Percentiles rank a stretch among this genome's conserved stretches.
Evolutionary conservation across 2,797 vertebrate genomes (phyloP).

Genomic region (Kryptolebias ocellatus): DNA sequence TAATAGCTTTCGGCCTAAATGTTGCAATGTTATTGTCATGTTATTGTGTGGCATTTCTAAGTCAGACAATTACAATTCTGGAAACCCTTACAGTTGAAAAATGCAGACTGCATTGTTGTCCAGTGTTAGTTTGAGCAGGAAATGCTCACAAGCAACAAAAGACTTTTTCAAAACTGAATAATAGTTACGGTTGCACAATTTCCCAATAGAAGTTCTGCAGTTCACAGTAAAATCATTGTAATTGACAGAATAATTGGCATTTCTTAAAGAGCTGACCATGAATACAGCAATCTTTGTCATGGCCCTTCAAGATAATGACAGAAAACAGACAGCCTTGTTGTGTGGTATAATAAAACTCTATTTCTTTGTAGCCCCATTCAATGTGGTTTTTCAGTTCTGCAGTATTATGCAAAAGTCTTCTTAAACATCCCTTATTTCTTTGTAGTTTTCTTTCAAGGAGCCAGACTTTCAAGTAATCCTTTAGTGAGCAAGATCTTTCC

Average conservation of each 20-base stretch:
- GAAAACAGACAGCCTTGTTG: not conserved
- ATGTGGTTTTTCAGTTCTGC: slow-evolving; percentile 20
- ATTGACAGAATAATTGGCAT: slow-evolving; percentile 6
- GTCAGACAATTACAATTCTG: too few species aligned
- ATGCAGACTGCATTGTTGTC: not conserved
- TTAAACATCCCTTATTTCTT: not conserved
- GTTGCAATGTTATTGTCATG: too few species aligned
- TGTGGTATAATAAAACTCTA: not conserved
- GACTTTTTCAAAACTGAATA: too few species aligned
- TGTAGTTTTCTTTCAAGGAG: not conserved
- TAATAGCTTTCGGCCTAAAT: too few species aligned
- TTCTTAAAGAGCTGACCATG: slow-evolving; percentile 6
- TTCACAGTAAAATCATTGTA: not conserved
- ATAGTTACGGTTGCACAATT: too few species aligned
- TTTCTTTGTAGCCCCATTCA: slow-evolving; percentile 13
- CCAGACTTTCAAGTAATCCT: too few species aligned
- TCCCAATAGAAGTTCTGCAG: slow-evolving; percentile 6
- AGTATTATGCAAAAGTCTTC: not conserved
- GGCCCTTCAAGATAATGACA: not conserved
- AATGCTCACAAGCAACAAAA: not conserved
- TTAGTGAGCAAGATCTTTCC: too few species aligned
- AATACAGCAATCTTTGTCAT: not conserved
- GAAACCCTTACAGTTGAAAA: too few species aligned
- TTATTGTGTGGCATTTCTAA: too few species aligned
- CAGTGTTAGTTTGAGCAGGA: not conserved